Evolutionary conservation across 2,888 invertebrate genomes (phyloP), one percentile per base, ranked within the genome.

Genomic region (Pardosa pseudoannulata): DNA sequence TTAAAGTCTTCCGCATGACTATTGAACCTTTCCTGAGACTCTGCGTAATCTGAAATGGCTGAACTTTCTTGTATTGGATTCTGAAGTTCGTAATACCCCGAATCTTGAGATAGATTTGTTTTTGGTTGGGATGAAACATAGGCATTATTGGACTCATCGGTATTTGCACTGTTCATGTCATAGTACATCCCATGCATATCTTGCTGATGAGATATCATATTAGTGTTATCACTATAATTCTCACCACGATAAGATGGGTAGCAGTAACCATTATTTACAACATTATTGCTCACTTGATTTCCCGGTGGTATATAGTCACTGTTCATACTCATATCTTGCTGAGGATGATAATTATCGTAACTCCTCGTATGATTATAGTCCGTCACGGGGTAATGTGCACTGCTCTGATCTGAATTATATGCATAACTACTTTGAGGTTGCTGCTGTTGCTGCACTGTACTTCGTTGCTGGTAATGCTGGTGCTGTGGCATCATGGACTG

Each of bases 161-260:
- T 65, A 23, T 80, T 87, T 32, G 36, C 87, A 67, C 87, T 87
- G 67, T 87, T 87, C 87, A 87, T 87, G 56, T 87, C 87, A 31
- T 87, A 87, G 36, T 74, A 87, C 80, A 87, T 87, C 1, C 80
- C 80, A 27, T 87, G 79, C 31, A 87, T 67, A 29, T 87, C 87
- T n/a, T 39, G 62, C n/a, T 71, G 80, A 7, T 72, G 16, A 65
- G 64, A 29, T 64, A 86, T 67, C 16, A 80, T 46, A 3, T 6
- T 28, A 31, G 23, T 76, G 29, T 65, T 71, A 32, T 80, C 80
- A 62, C 32, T 56, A 50, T 80, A 80, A 32, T 56, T 50, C 23
- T 87, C 87, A n/a, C 32, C 64, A 19, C 80, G 74, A 28, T 87
- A 87, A 11, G 75, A 32, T 7, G 74, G 75, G n/a, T 87, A 87